Evolutionary conservation across 2,113 vertebrate genomes (phyloP), one percentile per base, ranked within the genome.

Genomic region (Theristicus caerulescens): DNA sequence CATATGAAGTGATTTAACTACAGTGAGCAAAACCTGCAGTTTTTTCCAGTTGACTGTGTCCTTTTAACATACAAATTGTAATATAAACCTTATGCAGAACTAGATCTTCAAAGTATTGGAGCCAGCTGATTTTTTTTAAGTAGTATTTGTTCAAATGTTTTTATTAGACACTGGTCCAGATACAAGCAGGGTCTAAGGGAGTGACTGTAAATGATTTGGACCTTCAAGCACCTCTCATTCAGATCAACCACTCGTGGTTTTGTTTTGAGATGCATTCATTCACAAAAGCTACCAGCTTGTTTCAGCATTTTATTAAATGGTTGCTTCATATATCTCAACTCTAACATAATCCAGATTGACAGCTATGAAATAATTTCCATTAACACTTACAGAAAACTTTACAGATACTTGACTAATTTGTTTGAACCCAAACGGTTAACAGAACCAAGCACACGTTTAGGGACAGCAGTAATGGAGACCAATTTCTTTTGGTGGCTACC

Each of bases 361-460:
- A 98, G 21, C 97, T 97, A 66, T 12, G 84, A 94, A 94, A 92
- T 61, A 42, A 93, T 96, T 96, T 95, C 94, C 96, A 96, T 96
- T 88, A 97, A 98, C 97, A 97, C 84, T 97, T 98, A 98, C 98
- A 98, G 96, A 97, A 98, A 96, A 88, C 94, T 98, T 96, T 98
- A 98, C 98, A 98, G 70, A 96, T 96, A 94, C 81, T 97, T 96
- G 97, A 98, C 98, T 98, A 98, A 98, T 98, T 98, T 98, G 98
- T 98, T 98, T 98, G 98, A 98, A 98, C 98, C 98, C 98, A 98
- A 98, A 98, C 97, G 93, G 97, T 97, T 98, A 98, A 98, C 98
- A 98, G 85, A 97, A 90, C 84, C 62, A 38, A 96, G 93, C 96
- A 97, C 85, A 92, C 9, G 1, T 81, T 95, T 72, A 98, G 96